phyloP scores from a whole-genome alignment of 2,113 vertebrate species.

The human (Homo sapiens) region GRCh38 chr20:40711001-40711500 shows the following conservation, averaged over 20 bases:
- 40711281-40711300: not conserved
- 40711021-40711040: conserved; percentile 63
- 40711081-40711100: conserved; percentile 74
- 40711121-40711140: conserved; percentile 66
- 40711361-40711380: not conserved
- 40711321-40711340: not conserved
- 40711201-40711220: conserved; percentile 46
- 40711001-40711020: conserved; percentile 39
- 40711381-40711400: not conserved
- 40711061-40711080: conserved; percentile 83
- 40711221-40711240: conserved; percentile 66
- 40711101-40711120: conserved; percentile 62
- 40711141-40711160: conserved; percentile 56
- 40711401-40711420: conserved; percentile 47
- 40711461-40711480: conserved; percentile 47
- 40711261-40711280: not conserved
- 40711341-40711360: not conserved
- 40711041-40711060: conserved; percentile 85
- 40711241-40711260: not conserved
- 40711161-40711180: conserved; percentile 65
- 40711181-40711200: conserved; percentile 67
- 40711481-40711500: not conserved
- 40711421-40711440: conserved; percentile 67
- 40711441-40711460: conserved; percentile 56
- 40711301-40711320: not conserved